Evolutionary conservation across 2,797 vertebrate species (phyloP).

Genomic region (Neostethus bicornis): DNA sequence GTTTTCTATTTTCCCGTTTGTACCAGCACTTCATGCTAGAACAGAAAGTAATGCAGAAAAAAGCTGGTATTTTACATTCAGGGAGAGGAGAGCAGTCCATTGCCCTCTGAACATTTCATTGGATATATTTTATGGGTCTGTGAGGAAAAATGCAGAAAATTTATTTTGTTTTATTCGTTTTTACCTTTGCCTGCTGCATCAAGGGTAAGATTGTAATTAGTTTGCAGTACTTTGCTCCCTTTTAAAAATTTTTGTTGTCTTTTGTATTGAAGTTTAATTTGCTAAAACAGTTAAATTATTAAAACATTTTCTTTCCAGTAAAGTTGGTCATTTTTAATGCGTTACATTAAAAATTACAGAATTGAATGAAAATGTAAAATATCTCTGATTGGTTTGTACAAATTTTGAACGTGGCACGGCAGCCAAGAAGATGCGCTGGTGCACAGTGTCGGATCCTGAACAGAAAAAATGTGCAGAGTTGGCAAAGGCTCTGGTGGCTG

Average conservation of each 20-base stretch:
- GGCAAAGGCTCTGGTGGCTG: constrained; percentile 79
- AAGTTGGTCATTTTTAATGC: too few species aligned
- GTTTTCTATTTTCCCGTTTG: constrained; percentile 28
- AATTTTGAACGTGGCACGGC: constrained; percentile 1
- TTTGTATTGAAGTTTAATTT: constrained; percentile 6
- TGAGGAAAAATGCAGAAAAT: constrained; percentile 65
- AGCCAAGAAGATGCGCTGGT: constrained; percentile 95
- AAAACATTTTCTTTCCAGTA: not conserved
- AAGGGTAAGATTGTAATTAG: constrained; percentile 65
- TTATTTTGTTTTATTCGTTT: constrained; percentile 53
- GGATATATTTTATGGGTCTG: constrained; percentile 1
- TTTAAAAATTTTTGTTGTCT: not conserved
- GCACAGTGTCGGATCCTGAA: constrained; percentile 87
- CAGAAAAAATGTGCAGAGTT: constrained; percentile 91
- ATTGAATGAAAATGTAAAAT: not conserved
- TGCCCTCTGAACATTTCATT: constrained; percentile 15
- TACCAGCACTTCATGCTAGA: constrained; percentile 27
- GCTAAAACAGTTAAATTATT: constrained; percentile 20
- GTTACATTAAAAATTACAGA: too few species aligned
- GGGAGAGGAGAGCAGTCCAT: constrained; percentile 12
- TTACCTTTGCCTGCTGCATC: constrained; percentile 53
- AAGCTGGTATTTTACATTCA: constrained; percentile 16
- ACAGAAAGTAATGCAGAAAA: constrained; percentile 29
- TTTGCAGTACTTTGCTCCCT: constrained; percentile 10
- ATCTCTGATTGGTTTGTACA: constrained; percentile 1